Base-by-base conservation (phyloP, 2,797 vertebrate genomes). In the Poecilia gillii region DNA sequence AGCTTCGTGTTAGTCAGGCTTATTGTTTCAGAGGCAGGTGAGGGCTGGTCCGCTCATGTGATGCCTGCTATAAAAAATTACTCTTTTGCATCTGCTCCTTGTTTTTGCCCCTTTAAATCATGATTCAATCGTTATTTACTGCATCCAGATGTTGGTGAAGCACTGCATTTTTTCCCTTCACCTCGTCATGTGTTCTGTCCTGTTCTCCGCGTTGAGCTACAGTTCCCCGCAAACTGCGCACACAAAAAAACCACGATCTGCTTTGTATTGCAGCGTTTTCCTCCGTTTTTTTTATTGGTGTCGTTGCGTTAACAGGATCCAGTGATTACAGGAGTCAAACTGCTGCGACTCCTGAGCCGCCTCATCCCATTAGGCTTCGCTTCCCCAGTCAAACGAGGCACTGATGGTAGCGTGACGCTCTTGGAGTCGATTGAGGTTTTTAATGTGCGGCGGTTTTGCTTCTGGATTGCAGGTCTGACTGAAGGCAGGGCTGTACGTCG, bases 121-220 rank as follows among this genome's bases (percentile, higher is more conserved):
- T 39, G 45, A 74, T 81, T 78, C 78, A 84, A 78, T 88, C 84
- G 23, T 47, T 84, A 76, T 88, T 90, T 73, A 85, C 79, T 75
- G 84, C 78, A 73, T 25, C 77, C 77, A 74, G 76, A 82, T 83
- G 68, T 76, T 62, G 70, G 78, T 88, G 77, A 78, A 79, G 62
- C 36, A 0, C 55, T 41, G 66, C 74, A 47, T 87, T 84, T 81
- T 84, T 81, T 75, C 79, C 86, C 75, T 77, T 87, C 59, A 68
- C 78, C 77, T 51, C 49, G 51, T 84, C 46, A 76, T 71, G 46
- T 33, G 53, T 85, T 81, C 57, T 77, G 62, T 83, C 68, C n/a
- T 1, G 0, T 18, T 2, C 62, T 75, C 59, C 28, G 59, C 79
- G 79, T 86, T 78, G 47, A 64, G 57, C 73, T 80, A 28, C 25